These are phyloP conservation scores for Orcinus orca DNA, from an alignment of 2,113 vertebrate species.

Conservation along the genomic window DNA sequence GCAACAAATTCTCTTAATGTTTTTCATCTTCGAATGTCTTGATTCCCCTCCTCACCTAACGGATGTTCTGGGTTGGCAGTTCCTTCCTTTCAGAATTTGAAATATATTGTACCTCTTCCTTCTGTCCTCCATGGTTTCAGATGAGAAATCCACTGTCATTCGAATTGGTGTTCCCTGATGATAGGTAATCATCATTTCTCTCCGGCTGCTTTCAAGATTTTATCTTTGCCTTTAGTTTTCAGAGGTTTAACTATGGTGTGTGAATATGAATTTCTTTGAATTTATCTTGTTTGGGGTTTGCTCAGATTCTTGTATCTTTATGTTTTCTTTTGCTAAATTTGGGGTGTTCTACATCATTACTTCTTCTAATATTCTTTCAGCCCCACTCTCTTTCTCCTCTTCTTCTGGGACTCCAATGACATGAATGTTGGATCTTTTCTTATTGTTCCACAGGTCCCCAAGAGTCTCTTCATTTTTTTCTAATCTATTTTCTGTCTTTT, in stretches of 20 bases:
- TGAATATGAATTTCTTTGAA: conserved; percentile 3
- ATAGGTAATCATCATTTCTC: not conserved
- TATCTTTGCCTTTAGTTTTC: conserved; percentile 30
- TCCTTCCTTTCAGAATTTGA: conserved; percentile 20
- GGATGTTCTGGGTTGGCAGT: not conserved
- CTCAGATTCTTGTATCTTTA: not conserved
- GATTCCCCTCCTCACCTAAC: conserved; percentile 16
- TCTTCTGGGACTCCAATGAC: not conserved
- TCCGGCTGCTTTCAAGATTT: conserved; percentile 10
- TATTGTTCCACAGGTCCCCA: not conserved
- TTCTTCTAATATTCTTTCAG: conserved; percentile 19
- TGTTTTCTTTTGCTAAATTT: conserved; percentile 4
- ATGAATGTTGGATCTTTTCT: not conserved
- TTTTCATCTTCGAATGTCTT: not conserved
- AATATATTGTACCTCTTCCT: conserved; percentile 1
- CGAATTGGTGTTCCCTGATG: not conserved
- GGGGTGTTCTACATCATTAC: not conserved
- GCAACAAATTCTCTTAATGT: conserved; percentile 18
- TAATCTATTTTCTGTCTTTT: not conserved
- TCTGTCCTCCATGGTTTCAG: conserved; percentile 9
- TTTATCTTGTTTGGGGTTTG: conserved; percentile 11
- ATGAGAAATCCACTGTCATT: not conserved
- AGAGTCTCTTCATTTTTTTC: not conserved
- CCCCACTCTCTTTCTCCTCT: not conserved
- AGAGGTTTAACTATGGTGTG: not conserved